phyloP scores from a whole-genome alignment of 2,888 invertebrate genomes.

The Zaprionus bogoriensis region DNA sequence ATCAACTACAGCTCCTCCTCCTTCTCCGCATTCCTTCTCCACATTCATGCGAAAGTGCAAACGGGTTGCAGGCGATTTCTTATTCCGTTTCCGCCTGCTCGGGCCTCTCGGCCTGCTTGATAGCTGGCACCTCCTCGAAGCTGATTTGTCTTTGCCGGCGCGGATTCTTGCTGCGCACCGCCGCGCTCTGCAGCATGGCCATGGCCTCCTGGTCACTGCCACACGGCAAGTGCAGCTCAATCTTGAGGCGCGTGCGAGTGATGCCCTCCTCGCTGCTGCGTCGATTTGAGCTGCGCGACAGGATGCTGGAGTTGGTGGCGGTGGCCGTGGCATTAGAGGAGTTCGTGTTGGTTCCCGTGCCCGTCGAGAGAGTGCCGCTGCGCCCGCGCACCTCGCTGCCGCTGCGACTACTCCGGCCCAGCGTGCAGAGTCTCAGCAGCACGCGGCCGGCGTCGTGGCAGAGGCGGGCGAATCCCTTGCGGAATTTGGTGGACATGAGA shows the following conservation, averaged over 20 bases:
- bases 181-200: slow-evolving; percentile 74
- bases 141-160: slow-evolving; percentile 79
- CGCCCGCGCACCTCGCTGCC: slow-evolving; percentile 35
- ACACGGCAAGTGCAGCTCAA: slow-evolving; percentile 71
- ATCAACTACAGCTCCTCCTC: slow-evolving; percentile 30
- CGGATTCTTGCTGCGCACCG: slow-evolving; percentile 28
- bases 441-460: slow-evolving; percentile 81
- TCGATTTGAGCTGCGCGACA: slow-evolving; percentile 86
- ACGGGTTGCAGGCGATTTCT: slow-evolving; percentile 72
- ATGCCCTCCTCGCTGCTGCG: slow-evolving; percentile 84
- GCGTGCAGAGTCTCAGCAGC: slow-evolving; percentile 47
- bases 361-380: slow-evolving; percentile 73
- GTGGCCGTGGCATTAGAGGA: slow-evolving; percentile 83
- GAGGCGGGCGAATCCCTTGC: slow-evolving; percentile 89
- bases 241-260: slow-evolving; percentile 63
- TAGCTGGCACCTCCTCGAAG: slow-evolving; percentile 74
- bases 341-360: slow-evolving; percentile 84
- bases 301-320: slow-evolving; percentile 84
- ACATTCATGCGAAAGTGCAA: slow-evolving; percentile 74
- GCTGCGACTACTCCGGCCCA: slow-evolving; percentile 53
- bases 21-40: slow-evolving; percentile 58
- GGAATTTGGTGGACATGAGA: slow-evolving; percentile 95
- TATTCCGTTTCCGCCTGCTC: slow-evolving; percentile 6
- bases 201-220: slow-evolving; percentile 75
- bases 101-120: slow-evolving; percentile 37